These are phyloP conservation scores for Motacilla alba DNA, from an alignment of 2,113 vertebrate species.

Conservation along the genomic window DNA sequence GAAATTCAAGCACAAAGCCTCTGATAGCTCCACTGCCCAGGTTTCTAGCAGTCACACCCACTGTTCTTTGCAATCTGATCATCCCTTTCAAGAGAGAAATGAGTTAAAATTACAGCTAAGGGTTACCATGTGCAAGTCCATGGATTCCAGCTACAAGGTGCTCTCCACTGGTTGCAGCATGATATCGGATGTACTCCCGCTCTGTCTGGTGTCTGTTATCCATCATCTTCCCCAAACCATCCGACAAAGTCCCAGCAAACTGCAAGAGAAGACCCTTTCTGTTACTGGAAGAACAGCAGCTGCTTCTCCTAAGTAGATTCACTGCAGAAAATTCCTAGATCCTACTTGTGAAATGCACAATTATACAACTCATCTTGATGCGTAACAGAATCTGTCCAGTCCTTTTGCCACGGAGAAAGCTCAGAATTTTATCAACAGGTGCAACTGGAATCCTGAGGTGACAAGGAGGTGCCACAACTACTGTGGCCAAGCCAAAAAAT, in stretches of 20 bases:
- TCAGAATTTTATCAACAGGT: neutral
- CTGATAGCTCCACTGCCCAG: neutral
- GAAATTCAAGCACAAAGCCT: neutral
- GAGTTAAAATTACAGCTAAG: neutral
- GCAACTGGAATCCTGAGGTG: slow-evolving; percentile 8
- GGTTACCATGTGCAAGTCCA: slow-evolving; percentile 91
- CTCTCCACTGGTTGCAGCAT: slow-evolving; percentile 93
- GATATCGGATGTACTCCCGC: slow-evolving; percentile 94
- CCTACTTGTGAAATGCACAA: neutral
- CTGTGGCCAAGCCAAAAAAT: slow-evolving; percentile 33
- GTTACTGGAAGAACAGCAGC: neutral
- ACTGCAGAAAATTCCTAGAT: neutral
- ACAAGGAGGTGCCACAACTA: slow-evolving; percentile 16
- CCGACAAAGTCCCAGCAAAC: slow-evolving; percentile 94
- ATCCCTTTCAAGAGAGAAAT: neutral
- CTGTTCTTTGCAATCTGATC: neutral
- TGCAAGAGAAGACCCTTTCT: slow-evolving; percentile 34
- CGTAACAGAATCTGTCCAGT: neutral
- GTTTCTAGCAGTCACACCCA: neutral
- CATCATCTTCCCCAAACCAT: slow-evolving; percentile 97
- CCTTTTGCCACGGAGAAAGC: neutral
- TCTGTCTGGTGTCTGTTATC: slow-evolving; percentile 94
- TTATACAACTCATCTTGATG: neutral
- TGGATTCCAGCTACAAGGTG: slow-evolving; percentile 97
- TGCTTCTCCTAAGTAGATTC: neutral